A percentile compares a stretch with the other conserved stretches of the same genome.
These are phyloP conservation scores for Leptodactylus fallax DNA, from an alignment of 2,797 vertebrate genomes.

Conservation along the genomic window DNA sequence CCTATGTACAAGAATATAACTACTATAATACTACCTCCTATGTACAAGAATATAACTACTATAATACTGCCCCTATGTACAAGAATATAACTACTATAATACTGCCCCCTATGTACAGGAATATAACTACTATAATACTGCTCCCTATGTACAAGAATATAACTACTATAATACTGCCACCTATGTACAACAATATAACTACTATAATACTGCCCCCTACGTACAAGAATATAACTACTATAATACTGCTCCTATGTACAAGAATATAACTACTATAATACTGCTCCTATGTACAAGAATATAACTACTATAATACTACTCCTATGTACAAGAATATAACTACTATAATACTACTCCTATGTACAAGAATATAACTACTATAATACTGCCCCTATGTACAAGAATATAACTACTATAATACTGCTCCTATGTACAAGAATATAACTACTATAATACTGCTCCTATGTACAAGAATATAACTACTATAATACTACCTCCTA, in stretches of 20 bases:
- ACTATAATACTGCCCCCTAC: too few relatives aligned
- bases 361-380: too few relatives aligned
- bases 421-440: too few relatives aligned
- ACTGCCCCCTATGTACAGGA: not conserved
- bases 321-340: not conserved
- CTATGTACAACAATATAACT: too few relatives aligned
- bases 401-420: not conserved
- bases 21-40: not conserved
- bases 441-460: too few relatives aligned
- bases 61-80: too few relatives aligned
- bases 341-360: not conserved
- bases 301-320: slow-evolving; percentile 1
- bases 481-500: not conserved
- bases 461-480: too few relatives aligned
- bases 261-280: slow-evolving; percentile 9
- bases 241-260: not conserved
- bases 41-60: too few relatives aligned
- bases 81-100: not conserved
- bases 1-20: slow-evolving; percentile 6
- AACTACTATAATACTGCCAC: too few relatives aligned
- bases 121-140: not conserved
- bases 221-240: too few relatives aligned
- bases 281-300: not conserved
- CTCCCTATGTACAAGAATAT: too few relatives aligned
- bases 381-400: too few relatives aligned